Base-by-base conservation (phyloP, 1,140 invertebrate species). In the Plodia interpunctella region DNA sequence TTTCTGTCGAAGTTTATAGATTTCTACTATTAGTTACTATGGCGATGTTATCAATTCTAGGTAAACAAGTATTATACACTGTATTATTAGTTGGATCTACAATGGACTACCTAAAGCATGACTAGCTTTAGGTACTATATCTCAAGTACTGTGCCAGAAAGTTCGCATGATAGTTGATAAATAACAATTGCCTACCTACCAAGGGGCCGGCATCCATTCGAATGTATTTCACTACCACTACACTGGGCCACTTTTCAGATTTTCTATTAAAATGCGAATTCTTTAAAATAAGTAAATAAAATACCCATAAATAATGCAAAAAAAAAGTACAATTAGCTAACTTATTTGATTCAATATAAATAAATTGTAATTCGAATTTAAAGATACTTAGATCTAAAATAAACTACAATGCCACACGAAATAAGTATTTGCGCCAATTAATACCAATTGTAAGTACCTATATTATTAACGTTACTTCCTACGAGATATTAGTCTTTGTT, bases 401-500 rank as follows among this genome's bases (percentile, higher is more conserved):
- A 15, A 44, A 44, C 38, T 44, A 44, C 38, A 15, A 44, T 15
- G 38, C 38, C n/a, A 44, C 38, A 15, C n/a, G n/a, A 44, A 44
- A 15, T 32, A 32, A 32, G 10, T 44, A 15, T 44, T 44, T 44
- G 13, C 58, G 60, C 60, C 61, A 66, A 69, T 64, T 72, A 72
- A 61, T 66, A 49, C 59, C 64, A 53, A 59, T 10, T 64, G 59
- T n/a, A 60, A 58, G 59, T 63, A 67, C n/a, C n/a, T n/a, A n/a
- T n/a, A n/a, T n/a, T 59, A 58, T 74, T 78, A 78, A 72, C 72
- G 67, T 74, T 78, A 82, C 64, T 82, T 79, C 82, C 74, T 78
- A 80, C 64, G 74, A 82, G 69, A 75, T 75, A 76, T 65, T 76
- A 57, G 63, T 76, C 70, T 78, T 74, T 82, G 59, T 66, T 44